A percentile compares a stretch with the other conserved stretches of the same genome.
phyloP scores from a whole-genome alignment of 2,888 invertebrate genomes.

The Drepana falcataria region DNA sequence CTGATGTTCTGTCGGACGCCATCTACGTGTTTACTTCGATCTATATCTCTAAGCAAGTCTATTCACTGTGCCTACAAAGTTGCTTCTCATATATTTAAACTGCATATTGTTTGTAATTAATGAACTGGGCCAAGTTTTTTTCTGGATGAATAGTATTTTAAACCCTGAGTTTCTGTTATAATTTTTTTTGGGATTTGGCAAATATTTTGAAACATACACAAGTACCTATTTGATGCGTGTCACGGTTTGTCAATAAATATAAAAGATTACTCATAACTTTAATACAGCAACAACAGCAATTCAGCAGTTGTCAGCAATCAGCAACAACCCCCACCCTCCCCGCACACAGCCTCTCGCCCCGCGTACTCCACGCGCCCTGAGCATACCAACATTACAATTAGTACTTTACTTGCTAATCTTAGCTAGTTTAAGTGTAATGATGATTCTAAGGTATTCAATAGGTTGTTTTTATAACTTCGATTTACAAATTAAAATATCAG shows the following conservation, averaged over 20 bases:
- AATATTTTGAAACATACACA: slow-evolving; percentile 14
- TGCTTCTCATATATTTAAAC: too few relatives aligned
- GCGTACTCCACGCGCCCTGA: slow-evolving; percentile 73
- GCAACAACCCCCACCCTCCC: slow-evolving; percentile 58
- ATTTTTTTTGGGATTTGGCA: too few relatives aligned
- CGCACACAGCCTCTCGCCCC: slow-evolving; percentile 70
- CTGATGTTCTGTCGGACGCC: slow-evolving; percentile 38
- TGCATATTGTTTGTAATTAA: too few relatives aligned
- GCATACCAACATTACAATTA: slow-evolving; percentile 73
- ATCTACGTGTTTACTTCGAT: slow-evolving; percentile 17
- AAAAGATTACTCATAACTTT: slow-evolving; percentile 78
- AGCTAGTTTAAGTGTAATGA: not conserved
- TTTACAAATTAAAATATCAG: not conserved
- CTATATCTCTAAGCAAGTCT: too few relatives aligned
- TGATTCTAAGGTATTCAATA: too few relatives aligned
- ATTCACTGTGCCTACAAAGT: too few relatives aligned
- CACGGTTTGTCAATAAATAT: slow-evolving; percentile 67
- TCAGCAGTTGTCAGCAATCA: slow-evolving; percentile 76
- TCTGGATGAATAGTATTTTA: too few relatives aligned
- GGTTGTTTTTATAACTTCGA: too few relatives aligned
- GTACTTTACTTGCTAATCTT: slow-evolving; percentile 39
- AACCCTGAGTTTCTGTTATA: too few relatives aligned
- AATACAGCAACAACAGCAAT: slow-evolving; percentile 75
- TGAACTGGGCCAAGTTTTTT: too few relatives aligned
- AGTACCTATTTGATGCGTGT: slow-evolving; percentile 49